Evolutionary conservation across 2,113 vertebrate species (phyloP), one percentile per base, ranked within the genome.

Genomic region (Gila orcuttii): DNA sequence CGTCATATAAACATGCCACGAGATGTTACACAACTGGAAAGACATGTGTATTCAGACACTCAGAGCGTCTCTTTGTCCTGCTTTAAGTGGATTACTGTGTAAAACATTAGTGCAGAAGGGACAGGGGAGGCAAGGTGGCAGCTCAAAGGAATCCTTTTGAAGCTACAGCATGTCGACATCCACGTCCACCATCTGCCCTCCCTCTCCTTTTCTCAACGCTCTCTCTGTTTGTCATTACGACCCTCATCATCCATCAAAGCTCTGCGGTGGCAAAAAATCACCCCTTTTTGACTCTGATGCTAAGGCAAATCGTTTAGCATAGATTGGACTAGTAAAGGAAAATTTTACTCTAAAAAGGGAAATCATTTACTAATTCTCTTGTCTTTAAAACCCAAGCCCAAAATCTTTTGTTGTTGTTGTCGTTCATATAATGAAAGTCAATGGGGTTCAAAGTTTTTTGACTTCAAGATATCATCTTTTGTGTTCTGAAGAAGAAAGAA

Each of bases 81-180:
- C 23, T 12, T 39, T 45, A 17, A 1, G 50, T 11, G 21, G 64
- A 75, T 39, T 25, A 36, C 66, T 84, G 80, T 79, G 79, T 62
- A 68, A 88, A 89, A 28, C 78, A 88, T 84, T 86, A 66, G 62
- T 8, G 12, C 21, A 62, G 57, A 39, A 23, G 19, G 36, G 60
- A 60, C 47, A 73, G n/a, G 50, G n/a, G 19, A 31, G 55, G 57
- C 25, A 42, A 79, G 39, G 74, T 82, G 79, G 68, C 55, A 66
- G 64, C n/a, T 17, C 25, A 42, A 69, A 85, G 79, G 86, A 89
- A 89, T 90, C 79, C 79, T 86, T 89, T 90, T 90, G 82, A 90
- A 86, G 85, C 21, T n/a, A 55, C 57, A 64, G 47, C 64, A 57
- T n/a, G 28, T 74, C 21, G 42, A 82, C 59, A n/a, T 84, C 42